Evolutionary conservation across 2,888 invertebrate species (phyloP).

Genomic region (Willowsia nigromaculata): DNA sequence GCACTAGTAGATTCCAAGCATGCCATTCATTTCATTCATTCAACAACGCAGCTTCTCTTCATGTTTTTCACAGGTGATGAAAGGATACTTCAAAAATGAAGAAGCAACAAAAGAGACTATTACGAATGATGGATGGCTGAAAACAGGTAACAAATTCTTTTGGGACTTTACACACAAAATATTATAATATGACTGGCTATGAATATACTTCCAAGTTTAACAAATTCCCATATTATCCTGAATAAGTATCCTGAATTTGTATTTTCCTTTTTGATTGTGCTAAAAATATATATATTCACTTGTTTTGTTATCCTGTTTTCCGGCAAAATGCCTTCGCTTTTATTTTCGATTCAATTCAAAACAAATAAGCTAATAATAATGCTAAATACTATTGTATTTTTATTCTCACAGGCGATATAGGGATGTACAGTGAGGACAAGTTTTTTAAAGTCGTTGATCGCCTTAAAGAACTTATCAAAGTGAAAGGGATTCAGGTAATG

Average conservation of each 20-base stretch:
- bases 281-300: too few species aligned
- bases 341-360: too few species aligned
- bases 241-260: too few species aligned
- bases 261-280: too few species aligned
- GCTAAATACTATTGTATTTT: too few species aligned
- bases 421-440: conserved; percentile 87
- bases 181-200: too few species aligned
- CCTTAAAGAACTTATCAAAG: conserved; percentile 82
- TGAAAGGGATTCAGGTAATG: conserved; percentile 89
- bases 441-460: conserved; percentile 89
- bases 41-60: not conserved
- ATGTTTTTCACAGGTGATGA: conserved; percentile 84
- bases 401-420: conserved; percentile 85
- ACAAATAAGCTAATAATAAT: too few species aligned
- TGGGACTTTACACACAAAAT: not conserved
- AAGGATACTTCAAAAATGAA: conserved; percentile 89
- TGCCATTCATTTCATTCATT: not conserved
- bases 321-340: too few species aligned
- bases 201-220: not conserved
- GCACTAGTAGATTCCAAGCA: not conserved
- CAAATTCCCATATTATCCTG: too few species aligned
- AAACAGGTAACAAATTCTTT: conserved; percentile 83
- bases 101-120: conserved; percentile 87
- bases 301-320: too few species aligned
- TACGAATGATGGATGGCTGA: conserved; percentile 90